Evolutionary conservation across 2,888 invertebrate genomes (phyloP).

Genomic region (Tetranychus truncatus): DNA sequence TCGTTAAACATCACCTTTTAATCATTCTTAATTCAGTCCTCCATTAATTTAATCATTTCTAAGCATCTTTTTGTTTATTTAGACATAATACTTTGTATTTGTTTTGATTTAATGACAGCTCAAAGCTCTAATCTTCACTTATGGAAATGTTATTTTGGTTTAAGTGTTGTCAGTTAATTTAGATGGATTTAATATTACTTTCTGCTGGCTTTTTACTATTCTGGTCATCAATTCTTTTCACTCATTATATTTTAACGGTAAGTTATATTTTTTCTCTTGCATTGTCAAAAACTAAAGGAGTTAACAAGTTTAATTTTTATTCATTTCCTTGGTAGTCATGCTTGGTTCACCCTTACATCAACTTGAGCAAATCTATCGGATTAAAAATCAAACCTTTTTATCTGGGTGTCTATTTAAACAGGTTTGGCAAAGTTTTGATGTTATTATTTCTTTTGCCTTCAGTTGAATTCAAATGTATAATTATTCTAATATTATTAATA

Average conservation of each 20-base stretch:
- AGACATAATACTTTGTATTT: too few relatives aligned
- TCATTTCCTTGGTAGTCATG: not conserved
- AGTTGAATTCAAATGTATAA: not conserved
- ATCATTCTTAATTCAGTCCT: too few relatives aligned
- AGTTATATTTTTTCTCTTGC: not conserved
- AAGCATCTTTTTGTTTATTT: too few relatives aligned
- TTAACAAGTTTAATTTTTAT: not conserved
- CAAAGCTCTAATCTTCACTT: too few relatives aligned
- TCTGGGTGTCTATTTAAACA: not conserved
- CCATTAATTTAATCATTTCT: too few relatives aligned
- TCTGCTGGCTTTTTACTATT: not conserved
- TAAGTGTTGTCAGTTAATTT: not conserved
- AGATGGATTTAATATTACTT: not conserved
- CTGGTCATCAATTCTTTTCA: not conserved
- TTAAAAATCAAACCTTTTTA: not conserved
- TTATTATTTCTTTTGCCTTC: not conserved
- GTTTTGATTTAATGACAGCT: too few relatives aligned
- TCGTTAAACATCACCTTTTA: too few relatives aligned
- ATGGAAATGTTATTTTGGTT: too few relatives aligned
- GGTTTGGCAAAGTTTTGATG: not conserved
- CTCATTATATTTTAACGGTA: constrained; percentile 2
- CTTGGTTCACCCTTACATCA: not conserved
- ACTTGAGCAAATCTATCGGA: not conserved
- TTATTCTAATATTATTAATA: not conserved
- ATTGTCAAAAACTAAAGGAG: not conserved